Evolutionary conservation across 2,113 vertebrate species (phyloP), one percentile per base, ranked within the genome.

Genomic region (Trinectes maculatus): DNA sequence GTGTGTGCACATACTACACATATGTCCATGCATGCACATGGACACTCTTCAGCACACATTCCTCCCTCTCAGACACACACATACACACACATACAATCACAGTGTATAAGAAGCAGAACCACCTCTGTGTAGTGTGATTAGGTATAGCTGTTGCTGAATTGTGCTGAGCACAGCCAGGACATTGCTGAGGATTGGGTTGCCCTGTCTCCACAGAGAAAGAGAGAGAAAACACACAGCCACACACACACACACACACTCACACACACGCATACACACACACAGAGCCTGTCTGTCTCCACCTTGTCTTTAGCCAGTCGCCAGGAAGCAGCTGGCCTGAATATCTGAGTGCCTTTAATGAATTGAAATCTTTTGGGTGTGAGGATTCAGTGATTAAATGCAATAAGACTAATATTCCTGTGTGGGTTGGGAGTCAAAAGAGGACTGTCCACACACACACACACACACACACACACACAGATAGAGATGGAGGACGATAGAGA

Each of bases 301-400:
- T 92, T 77, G 79, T 93, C 93, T 91, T 94, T 87, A 92, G 92
- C 92, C 92, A 88, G 92, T 93, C 85, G 86, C 89, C 93, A 92
- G 91, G 91, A 92, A 94, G 93, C 95, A 96, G 95, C 94, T 96
- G 96, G 94, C 80, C 89, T 90, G 95, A 94, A 95, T 96, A 94
- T 91, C 87, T 95, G 91, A 94, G 94, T 88, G 91, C 88, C 90
- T 93, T 91, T 94, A 95, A 95, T 95, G 92, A 96, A 94, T 92
- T 91, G 88, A 92, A 91, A 77, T 91, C 85, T 90, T 89, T 91
- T 82, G 83, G 65, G 92, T 86, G 90, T 86, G 85, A 90, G 84
- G 87, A 91, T 92, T 89, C 89, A 83, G 88, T 94, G 93, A 95
- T 94, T 95, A 95, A 94, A 95, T 92, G 87, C 92, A 94, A 92